Percentiles rank a stretch among this genome's conserved stretches.
phyloP scores from a whole-genome alignment of 2,797 vertebrate species.

The Cottoperca gobio region DNA sequence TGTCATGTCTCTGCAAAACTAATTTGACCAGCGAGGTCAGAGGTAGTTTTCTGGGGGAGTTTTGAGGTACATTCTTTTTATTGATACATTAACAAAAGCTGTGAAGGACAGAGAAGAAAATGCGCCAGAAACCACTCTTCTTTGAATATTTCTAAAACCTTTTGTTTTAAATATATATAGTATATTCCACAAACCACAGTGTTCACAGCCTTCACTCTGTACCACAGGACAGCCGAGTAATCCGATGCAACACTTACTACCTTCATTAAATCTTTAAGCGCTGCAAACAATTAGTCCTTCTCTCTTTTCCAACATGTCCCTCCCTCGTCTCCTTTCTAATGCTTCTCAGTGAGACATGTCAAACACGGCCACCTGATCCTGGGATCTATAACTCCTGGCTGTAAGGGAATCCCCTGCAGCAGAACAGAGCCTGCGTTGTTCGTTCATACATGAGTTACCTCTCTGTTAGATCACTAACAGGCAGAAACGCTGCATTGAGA shows the following conservation, averaged over 20 bases:
- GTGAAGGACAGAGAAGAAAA: neutral
- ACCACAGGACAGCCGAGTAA: slow-evolving; percentile 38
- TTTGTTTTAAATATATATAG: neutral
- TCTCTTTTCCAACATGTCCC: slow-evolving; percentile 59
- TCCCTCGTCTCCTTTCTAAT: slow-evolving; percentile 19
- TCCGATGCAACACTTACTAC: slow-evolving; percentile 50
- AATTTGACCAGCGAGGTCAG: neutral
- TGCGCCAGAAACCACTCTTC: neutral
- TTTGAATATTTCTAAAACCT: neutral
- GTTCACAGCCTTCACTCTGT: slow-evolving; percentile 13
- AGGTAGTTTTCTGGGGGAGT: neutral
- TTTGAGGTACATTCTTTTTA: neutral
- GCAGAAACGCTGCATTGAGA: slow-evolving; percentile 4
- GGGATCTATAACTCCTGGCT: slow-evolving; percentile 50
- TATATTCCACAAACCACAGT: slow-evolving; percentile 13
- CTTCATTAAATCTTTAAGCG: slow-evolving; percentile 79
- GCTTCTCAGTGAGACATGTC: slow-evolving; percentile 42
- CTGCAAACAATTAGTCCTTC: slow-evolving; percentile 70
- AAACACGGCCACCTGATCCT: slow-evolving; percentile 65
- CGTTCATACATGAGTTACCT: slow-evolving; percentile 30
- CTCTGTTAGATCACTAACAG: neutral
- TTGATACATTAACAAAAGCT: neutral
- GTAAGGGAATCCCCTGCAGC: slow-evolving; percentile 64
- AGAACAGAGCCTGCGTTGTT: slow-evolving; percentile 48
- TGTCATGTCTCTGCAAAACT: neutral